Evolutionary conservation across 2,797 vertebrate genomes (phyloP).

Genomic region (Phrynocephalus vlangalii): DNA sequence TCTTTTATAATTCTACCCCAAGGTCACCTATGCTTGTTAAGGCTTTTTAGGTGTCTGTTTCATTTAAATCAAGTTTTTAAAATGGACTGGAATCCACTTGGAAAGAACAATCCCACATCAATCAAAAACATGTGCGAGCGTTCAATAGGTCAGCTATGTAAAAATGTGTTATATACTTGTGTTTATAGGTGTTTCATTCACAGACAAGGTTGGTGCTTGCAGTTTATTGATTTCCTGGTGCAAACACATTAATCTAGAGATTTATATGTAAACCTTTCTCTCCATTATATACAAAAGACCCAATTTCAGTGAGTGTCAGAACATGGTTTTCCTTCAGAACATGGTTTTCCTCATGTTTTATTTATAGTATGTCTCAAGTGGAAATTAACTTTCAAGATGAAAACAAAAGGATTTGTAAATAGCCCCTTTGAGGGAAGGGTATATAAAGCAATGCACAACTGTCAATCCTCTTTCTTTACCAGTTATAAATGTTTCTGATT

Average conservation of each 20-base stretch:
- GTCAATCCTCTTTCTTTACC: not conserved
- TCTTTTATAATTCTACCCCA: constrained; percentile 62
- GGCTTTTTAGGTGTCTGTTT: constrained; percentile 76
- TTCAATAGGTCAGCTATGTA: constrained; percentile 73
- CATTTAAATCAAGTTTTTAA: constrained; percentile 71
- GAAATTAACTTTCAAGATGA: constrained; percentile 29
- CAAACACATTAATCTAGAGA: constrained; percentile 46
- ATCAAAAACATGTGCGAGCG: constrained; percentile 77
- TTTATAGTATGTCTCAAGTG: constrained; percentile 28
- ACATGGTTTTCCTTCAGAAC: constrained; percentile 29
- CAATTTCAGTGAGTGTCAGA: constrained; percentile 37
- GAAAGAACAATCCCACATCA: constrained; percentile 71
- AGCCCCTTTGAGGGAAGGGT: not conserved
- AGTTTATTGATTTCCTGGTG: constrained; percentile 68
- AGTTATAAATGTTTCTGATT: constrained; percentile 22
- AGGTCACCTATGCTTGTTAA: constrained; percentile 72
- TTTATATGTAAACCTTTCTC: constrained; percentile 33
- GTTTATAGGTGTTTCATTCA: constrained; percentile 74
- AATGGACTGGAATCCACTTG: constrained; percentile 64
- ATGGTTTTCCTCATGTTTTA: constrained; percentile 13
- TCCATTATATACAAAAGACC: constrained; percentile 24
- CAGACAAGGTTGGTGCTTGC: constrained; percentile 56
- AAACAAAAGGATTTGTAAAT: constrained; percentile 35
- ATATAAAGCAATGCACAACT: not conserved
- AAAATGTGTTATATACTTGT: constrained; percentile 71